phyloP scores from a whole-genome alignment of 2,888 invertebrate species.

The Ceraclea dissimilis region DNA sequence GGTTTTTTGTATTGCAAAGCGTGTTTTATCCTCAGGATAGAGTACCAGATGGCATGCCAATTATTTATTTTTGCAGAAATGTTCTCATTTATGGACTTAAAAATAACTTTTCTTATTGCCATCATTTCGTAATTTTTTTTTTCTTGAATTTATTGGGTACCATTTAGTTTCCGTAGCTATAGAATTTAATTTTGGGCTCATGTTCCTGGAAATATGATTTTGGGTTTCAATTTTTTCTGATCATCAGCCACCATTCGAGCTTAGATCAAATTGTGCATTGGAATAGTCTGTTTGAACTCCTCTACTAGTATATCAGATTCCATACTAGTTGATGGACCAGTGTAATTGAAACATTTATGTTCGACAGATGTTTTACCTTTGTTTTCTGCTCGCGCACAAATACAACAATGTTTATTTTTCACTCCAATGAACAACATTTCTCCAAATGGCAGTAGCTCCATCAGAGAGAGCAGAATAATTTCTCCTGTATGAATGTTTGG shows the following conservation, averaged over 20 bases:
- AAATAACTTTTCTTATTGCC: no score
- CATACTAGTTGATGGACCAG: constrained; percentile 30
- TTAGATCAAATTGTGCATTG: constrained; percentile 29
- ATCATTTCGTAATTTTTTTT: no score
- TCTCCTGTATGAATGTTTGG: constrained; percentile 11
- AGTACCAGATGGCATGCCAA: no score
- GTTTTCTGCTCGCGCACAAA: constrained; percentile 28
- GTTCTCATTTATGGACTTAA: no score
- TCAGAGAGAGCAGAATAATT: constrained; percentile 9
- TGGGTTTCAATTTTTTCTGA: constrained; percentile 30
- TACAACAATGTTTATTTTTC: constrained; percentile 30
- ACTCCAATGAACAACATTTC: constrained; percentile 30
- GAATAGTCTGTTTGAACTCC: constrained; percentile 29
- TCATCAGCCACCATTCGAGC: constrained; percentile 31
- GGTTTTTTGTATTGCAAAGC: no score
- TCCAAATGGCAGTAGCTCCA: constrained; percentile 20
- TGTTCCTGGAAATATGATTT: constrained; percentile 29
- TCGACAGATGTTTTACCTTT: constrained; percentile 17
- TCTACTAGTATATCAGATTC: constrained; percentile 31
- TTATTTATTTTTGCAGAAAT: no score
- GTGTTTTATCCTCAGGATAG: no score
- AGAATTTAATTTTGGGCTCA: background rate
- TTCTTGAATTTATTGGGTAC: background rate
- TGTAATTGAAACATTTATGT: constrained; percentile 32
- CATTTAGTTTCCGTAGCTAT: background rate